A percentile compares a stretch with the other conserved stretches of the same genome.
phyloP scores from a whole-genome alignment of 2,888 invertebrate species.

The Seira sanloemensis region DNA sequence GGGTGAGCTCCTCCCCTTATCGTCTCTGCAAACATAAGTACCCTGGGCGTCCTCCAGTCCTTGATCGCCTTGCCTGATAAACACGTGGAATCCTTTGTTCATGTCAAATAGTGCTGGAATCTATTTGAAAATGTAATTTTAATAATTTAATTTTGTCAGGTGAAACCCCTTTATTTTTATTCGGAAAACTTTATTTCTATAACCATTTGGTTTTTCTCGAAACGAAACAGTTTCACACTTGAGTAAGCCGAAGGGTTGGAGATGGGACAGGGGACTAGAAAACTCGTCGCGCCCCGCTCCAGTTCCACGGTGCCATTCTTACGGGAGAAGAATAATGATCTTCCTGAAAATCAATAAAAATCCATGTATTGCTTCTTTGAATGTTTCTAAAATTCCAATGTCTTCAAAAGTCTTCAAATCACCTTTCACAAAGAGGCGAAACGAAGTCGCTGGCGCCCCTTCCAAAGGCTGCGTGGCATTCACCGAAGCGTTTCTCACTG shows the following conservation, averaged over 20 bases:
- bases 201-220: slow-evolving; percentile 42
- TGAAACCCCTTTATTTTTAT: neutral
- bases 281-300: slow-evolving; percentile 29
- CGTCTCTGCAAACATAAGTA: slow-evolving; percentile 59
- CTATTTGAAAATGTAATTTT: neutral
- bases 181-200: no score
- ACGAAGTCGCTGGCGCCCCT: slow-evolving; percentile 37
- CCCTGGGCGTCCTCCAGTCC: slow-evolving; percentile 46
- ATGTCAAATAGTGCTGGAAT: slow-evolving; percentile 49
- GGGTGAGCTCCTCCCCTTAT: slow-evolving; percentile 37
- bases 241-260: slow-evolving; percentile 55
- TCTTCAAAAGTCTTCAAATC: neutral
- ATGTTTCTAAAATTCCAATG: neutral
- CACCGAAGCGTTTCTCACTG: slow-evolving; percentile 51
- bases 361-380: neutral
- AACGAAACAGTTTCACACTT: slow-evolving; percentile 49
- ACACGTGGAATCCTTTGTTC: slow-evolving; percentile 56
- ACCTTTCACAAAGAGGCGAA: slow-evolving; percentile 60
- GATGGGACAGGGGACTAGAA: slow-evolving; percentile 62
- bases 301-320: slow-evolving; percentile 44
- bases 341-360: slow-evolving; percentile 27
- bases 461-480: slow-evolving; percentile 44
- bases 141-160: neutral
- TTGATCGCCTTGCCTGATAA: slow-evolving; percentile 25
- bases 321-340: slow-evolving; percentile 48